These are phyloP conservation scores for Oxyura jamaicensis DNA, from an alignment of 2,113 vertebrate genomes.

Conservation along the genomic window DNA sequence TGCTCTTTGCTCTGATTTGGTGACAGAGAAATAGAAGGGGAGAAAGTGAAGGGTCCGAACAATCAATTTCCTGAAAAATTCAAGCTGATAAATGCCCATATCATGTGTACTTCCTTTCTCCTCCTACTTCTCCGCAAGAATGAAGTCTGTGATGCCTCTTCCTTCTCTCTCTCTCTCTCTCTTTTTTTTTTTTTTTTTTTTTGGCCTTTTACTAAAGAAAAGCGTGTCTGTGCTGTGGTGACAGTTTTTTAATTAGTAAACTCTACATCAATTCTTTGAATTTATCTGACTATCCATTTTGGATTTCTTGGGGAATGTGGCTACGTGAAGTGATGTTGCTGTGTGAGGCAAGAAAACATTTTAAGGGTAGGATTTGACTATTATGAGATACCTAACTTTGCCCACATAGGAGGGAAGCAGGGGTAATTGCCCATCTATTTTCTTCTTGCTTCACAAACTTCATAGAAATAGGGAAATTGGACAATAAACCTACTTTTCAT, in stretches of 20 bases:
- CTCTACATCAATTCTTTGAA: background rate
- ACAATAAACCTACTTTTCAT: background rate
- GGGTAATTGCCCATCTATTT: background rate
- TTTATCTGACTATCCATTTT: background rate
- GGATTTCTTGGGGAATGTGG: background rate
- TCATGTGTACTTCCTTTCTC: background rate
- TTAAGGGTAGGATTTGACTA: background rate
- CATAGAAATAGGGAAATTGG: background rate
- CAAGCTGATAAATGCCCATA: background rate
- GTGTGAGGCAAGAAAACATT: background rate
- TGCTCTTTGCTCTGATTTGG: background rate
- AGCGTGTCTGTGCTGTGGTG: background rate
- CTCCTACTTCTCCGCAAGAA: background rate
- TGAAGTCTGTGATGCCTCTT: background rate
- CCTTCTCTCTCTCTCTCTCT: background rate
- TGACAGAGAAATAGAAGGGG: background rate
- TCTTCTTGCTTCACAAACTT: background rate
- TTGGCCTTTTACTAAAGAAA: background rate
- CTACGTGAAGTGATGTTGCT: background rate
- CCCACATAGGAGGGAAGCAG: background rate
- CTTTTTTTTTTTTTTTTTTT: background rate
- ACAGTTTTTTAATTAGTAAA: background rate
- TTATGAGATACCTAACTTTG: background rate
- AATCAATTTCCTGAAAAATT: background rate
- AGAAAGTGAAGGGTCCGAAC: background rate